Evolutionary conservation across 1,140 invertebrate genomes (phyloP), one percentile per base, ranked within the genome.

Genomic region (Xylocopa sonorina): DNA sequence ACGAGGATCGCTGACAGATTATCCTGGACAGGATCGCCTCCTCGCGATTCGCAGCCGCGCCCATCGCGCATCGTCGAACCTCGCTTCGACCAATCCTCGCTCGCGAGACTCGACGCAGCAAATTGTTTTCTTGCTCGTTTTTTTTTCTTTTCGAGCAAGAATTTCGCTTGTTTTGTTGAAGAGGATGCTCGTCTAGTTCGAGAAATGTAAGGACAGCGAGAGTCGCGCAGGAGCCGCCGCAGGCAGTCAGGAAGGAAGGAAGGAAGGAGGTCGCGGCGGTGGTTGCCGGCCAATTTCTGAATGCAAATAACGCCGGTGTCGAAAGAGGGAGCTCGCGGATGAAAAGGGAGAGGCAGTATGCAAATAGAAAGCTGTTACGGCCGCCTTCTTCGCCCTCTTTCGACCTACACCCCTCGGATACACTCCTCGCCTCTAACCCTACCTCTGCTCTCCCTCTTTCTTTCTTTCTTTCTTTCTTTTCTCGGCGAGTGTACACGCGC

Each of bases 351-450:
- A 88, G 88, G 91, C 90, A 83, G 90, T 92, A 92, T 92, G 92
- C 92, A 92, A 92, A 93, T 93, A 92, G 89, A 92, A 92, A 92
- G 92, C 92, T 92, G 91, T 92, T 92, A 92, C 89, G 82, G 83
- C 81, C 81, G 85, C 77, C 84, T 84, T 89, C 81, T 87, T 85
- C 85, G 87, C 83, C 66, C 84, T 87, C 83, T 78, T 83, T 79
- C 80, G 81, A 80, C 79, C 82, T 83, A 77, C 81, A 68, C 72
- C 69, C 68, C 85, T 81, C 80, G 80, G 80, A 87, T 86, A 76
- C 76, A 78, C 82, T 80, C 57, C 82, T 80, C 57, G 67, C 80
- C 83, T 64, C n/a, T n/a, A n/a, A 48, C 81, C 78, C 85, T 80
- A 81, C 77, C 83, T 80, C 83, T 66, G n/a, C n/a, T n/a, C n/a